A percentile compares a stretch with the other conserved stretches of the same genome.
These are phyloP conservation scores for Myotis daubentonii DNA, from an alignment of 2,797 vertebrate species.

Conservation along the genomic window DNA sequence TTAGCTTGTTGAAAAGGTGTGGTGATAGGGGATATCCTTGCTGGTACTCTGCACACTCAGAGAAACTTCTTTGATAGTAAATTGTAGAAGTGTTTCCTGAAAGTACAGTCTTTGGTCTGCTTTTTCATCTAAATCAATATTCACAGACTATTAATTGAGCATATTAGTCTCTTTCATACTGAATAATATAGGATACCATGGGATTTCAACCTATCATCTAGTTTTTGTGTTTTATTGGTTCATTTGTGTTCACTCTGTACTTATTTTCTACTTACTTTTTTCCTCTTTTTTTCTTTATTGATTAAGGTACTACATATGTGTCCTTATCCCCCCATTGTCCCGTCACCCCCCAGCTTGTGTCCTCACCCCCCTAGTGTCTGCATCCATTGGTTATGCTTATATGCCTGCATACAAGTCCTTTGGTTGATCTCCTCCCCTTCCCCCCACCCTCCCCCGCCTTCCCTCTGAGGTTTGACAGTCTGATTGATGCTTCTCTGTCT, in stretches of 20 bases:
- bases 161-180: background rate
- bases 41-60: too few relatives aligned
- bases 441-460: too few relatives aligned
- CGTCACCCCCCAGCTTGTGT: too few relatives aligned
- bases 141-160: background rate
- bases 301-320: too few relatives aligned
- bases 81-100: background rate
- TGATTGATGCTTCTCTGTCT: too few relatives aligned
- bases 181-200: background rate
- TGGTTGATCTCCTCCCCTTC: too few relatives aligned
- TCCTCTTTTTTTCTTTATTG: background rate
- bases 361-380: too few relatives aligned
- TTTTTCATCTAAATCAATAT: background rate
- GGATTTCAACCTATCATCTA: background rate
- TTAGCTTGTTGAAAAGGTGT: background rate
- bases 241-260: background rate
- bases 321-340: too few relatives aligned
- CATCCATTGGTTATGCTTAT: too few relatives aligned
- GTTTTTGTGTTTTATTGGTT: background rate
- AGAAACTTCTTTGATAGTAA: background rate
- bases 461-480: too few relatives aligned
- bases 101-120: background rate
- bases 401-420: too few relatives aligned
- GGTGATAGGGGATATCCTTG: background rate
- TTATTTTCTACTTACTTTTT: background rate